Conservation (phyloP, 2,797 vertebrate genomes). For the Hozukius guyotensis region DNA sequence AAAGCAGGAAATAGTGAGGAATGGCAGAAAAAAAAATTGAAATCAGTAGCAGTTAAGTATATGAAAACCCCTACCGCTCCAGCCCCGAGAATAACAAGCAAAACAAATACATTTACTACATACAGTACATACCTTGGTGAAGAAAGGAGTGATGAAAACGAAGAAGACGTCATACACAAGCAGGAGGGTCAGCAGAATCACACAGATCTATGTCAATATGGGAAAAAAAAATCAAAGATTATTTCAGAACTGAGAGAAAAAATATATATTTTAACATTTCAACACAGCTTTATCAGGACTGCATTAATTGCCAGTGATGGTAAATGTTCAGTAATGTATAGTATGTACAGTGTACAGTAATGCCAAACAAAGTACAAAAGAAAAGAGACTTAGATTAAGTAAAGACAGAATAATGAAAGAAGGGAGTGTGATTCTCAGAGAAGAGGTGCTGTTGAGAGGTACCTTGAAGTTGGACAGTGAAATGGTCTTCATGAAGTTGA, state of each 20-base stretch:
- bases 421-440: background rate
- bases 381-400: background rate
- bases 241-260: background rate
- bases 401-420: background rate
- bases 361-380: background rate
- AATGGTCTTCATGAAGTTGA: constrained; percentile 95
- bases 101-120: background rate
- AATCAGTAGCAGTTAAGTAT: background rate
- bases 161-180: constrained; percentile 98
- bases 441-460: constrained; percentile 5
- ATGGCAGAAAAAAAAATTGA: background rate
- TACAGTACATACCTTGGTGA: constrained; percentile 82
- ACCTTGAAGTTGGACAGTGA: constrained; percentile 97
- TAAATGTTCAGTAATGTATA: background rate
- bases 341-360: too few relatives aligned
- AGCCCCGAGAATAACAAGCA: background rate
- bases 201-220: constrained; percentile 87
- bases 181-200: constrained; percentile 93
- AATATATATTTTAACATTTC: background rate
- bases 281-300: background rate
- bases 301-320: background rate
- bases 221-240: background rate
- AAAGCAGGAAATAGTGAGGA: background rate
- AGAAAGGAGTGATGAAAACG: constrained; percentile 97
- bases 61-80: background rate